These are phyloP conservation scores for Megaceryle torquata DNA, from an alignment of 2,113 vertebrate genomes.

Conservation along the genomic window DNA sequence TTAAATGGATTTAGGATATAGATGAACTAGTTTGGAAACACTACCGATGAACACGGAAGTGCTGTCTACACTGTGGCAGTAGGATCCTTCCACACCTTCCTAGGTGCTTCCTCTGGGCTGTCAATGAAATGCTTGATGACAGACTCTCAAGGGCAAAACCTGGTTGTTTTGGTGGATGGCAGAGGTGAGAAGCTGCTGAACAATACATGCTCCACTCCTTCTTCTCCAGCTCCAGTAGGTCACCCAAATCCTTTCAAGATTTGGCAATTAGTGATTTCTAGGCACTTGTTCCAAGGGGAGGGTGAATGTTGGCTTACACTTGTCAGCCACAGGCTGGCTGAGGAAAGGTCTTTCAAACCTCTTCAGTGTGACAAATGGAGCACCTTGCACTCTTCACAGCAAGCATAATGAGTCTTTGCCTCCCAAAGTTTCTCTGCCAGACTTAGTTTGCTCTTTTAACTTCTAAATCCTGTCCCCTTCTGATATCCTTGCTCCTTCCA, in stretches of 20 bases:
- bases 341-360: neutral
- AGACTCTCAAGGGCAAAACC: neutral
- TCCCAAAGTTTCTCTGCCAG: neutral
- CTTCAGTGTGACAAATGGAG: neutral
- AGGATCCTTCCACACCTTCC: fast-evolving
- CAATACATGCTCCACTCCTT: fast-evolving
- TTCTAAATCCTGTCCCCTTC: neutral
- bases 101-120: neutral
- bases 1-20: neutral
- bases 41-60: neutral
- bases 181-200: neutral
- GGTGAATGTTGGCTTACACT: neutral
- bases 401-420: neutral
- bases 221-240: neutral
- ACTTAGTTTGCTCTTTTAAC: neutral
- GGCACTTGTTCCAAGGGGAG: neutral
- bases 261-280: neutral
- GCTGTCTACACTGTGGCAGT: neutral
- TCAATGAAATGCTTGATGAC: neutral
- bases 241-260: neutral
- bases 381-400: neutral
- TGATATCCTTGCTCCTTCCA: neutral
- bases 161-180: neutral
- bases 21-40: neutral
- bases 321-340: neutral